Evolutionary conservation across 1,140 invertebrate species (phyloP).

Genomic region (Sinella curviseta): DNA sequence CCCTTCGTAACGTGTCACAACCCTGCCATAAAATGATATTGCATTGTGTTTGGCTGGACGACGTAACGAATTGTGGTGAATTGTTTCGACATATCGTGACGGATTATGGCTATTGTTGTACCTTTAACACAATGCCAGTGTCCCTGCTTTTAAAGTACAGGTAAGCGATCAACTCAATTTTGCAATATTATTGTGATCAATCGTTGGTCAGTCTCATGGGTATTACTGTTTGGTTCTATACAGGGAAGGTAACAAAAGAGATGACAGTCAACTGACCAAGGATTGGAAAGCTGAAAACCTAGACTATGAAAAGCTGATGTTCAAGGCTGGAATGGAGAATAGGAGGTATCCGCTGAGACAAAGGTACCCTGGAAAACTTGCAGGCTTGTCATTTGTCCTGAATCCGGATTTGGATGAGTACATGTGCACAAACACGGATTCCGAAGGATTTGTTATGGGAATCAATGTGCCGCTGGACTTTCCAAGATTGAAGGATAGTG

Average conservation of each 20-base stretch:
- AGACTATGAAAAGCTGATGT: background rate
- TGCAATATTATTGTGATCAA: background rate
- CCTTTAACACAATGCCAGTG: conserved; percentile 65
- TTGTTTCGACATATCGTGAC: conserved; percentile 67
- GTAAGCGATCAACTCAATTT: background rate
- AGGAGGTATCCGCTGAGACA: background rate
- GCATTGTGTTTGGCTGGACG: background rate
- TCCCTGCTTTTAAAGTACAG: conserved; percentile 31
- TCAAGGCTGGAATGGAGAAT: background rate
- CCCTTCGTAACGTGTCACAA: background rate
- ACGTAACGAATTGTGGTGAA: background rate
- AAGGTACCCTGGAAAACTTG: background rate
- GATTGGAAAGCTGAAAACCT: background rate
- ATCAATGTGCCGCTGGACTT: background rate
- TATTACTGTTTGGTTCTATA: background rate
- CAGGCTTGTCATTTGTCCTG: conserved; percentile 30
- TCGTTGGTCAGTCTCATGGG: background rate
- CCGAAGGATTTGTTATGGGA: background rate
- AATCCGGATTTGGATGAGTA: conserved; percentile 53
- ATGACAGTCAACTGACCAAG: background rate
- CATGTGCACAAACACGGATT: background rate
- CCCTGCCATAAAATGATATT: background rate
- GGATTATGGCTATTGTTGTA: conserved; percentile 78
- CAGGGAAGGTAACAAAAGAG: background rate
- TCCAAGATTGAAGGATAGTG: conserved; percentile 35